Conservation (phyloP, 2,113 vertebrate genomes). For the Atrichornis clamosus region DNA sequence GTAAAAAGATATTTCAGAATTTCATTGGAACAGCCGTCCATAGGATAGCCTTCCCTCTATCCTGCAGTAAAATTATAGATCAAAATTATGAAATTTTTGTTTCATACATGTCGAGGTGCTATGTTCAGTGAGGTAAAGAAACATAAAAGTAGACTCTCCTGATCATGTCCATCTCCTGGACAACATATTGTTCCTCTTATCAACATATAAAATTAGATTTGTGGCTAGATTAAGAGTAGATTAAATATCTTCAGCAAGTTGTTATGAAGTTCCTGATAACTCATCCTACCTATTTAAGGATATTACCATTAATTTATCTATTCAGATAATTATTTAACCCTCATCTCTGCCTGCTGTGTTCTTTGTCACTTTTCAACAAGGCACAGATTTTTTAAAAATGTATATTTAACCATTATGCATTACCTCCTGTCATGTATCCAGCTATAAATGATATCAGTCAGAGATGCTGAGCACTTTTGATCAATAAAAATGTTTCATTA, state of each 20-base stretch:
- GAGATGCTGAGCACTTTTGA: background rate
- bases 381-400: fast-evolving
- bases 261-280: background rate
- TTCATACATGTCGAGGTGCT: background rate
- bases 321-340: background rate
- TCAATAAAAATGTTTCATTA: background rate
- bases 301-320: background rate
- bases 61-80: background rate
- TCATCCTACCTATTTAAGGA: background rate
- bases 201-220: background rate
- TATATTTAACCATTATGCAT: background rate
- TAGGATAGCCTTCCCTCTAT: background rate
- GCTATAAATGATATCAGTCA: background rate
- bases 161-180: background rate
- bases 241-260: background rate
- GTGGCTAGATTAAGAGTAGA: background rate
- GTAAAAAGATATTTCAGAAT: background rate
- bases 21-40: background rate
- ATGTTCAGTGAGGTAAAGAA: background rate
- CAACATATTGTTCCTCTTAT: background rate
- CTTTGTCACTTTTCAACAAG: background rate
- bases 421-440: background rate
- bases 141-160: background rate
- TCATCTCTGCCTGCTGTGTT: background rate
- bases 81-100: background rate